phyloP scores from a whole-genome alignment of 1,140 invertebrate species.

The Phocides pigmalion region DNA sequence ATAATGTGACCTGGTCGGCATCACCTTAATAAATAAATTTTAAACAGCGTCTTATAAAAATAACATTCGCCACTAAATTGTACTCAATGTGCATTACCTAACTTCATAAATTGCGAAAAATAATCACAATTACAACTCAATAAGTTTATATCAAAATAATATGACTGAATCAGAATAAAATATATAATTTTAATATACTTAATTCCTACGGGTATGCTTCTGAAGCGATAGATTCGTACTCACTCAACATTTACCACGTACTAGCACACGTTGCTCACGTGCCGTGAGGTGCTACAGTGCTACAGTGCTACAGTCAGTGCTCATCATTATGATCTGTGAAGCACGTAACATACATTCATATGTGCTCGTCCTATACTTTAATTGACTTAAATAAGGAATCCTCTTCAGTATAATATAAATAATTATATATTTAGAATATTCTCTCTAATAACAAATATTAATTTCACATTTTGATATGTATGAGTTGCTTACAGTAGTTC shows the following conservation, averaged over 20 bases:
- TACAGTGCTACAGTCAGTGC: background rate
- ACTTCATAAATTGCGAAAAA: slow-evolving; percentile 1
- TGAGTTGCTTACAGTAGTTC: slow-evolving; percentile 61
- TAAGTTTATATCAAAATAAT: slow-evolving; percentile 4
- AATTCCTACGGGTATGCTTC: slow-evolving; percentile 15
- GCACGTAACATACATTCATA: slow-evolving; percentile 42
- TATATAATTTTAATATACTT: slow-evolving; percentile 8
- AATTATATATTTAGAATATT: slow-evolving; percentile 48
- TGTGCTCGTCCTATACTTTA: slow-evolving; percentile 63
- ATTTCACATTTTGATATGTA: slow-evolving; percentile 75
- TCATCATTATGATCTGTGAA: slow-evolving; percentile 38
- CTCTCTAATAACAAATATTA: slow-evolving; percentile 62
- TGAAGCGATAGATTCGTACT: slow-evolving; percentile 13
- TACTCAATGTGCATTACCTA: slow-evolving; percentile 29
- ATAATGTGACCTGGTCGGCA: too few relatives aligned
- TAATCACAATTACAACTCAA: background rate
- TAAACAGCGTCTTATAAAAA: slow-evolving; percentile 22
- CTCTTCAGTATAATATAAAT: slow-evolving; percentile 68
- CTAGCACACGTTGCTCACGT: background rate
- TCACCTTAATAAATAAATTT: slow-evolving; percentile 15
- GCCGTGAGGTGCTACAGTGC: background rate
- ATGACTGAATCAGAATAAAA: background rate
- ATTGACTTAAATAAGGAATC: slow-evolving; percentile 83
- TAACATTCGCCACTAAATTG: slow-evolving; percentile 30
- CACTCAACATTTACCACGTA: slow-evolving; percentile 15